These are phyloP conservation scores for Euphydryas editha DNA, from an alignment of 2,888 invertebrate genomes.

Conservation along the genomic window DNA sequence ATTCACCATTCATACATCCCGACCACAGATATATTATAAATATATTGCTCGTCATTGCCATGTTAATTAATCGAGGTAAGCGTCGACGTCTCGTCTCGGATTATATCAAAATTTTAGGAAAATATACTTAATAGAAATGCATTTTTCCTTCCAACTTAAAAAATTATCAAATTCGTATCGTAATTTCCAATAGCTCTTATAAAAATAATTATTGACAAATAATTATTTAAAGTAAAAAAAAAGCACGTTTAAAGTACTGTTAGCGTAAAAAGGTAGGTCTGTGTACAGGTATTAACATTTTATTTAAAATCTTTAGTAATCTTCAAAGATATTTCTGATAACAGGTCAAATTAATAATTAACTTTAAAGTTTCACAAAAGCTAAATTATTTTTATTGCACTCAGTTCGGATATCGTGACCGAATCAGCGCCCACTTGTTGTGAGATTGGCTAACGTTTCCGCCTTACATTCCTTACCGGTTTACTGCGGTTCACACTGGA, in stretches of 20 bases:
- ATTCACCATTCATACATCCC: conserved; percentile 43
- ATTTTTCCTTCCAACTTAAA: background rate
- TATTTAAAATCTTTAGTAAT: background rate
- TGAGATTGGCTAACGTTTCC: conserved; percentile 72
- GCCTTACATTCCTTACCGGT: conserved; percentile 64
- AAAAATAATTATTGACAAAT: too few relatives aligned
- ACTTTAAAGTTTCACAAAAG: background rate
- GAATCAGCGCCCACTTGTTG: conserved; percentile 58
- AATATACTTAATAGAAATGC: background rate
- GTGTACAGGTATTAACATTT: background rate
- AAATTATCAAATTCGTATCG: too few relatives aligned
- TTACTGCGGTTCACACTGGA: conserved; percentile 55
- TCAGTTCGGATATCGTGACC: conserved; percentile 35
- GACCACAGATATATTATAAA: conserved; percentile 39
- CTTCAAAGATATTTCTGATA: background rate
- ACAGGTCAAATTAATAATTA: background rate
- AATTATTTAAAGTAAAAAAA: too few relatives aligned
- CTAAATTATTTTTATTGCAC: background rate
- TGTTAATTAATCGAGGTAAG: conserved; percentile 9
- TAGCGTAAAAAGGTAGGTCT: too few relatives aligned
- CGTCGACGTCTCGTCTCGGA: background rate
- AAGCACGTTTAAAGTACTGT: too few relatives aligned
- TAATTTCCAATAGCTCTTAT: too few relatives aligned
- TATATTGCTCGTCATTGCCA: conserved; percentile 33
- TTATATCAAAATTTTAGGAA: conserved; percentile 1